phyloP scores from a whole-genome alignment of 2,888 invertebrate species.

The Drosophila rellima region DNA sequence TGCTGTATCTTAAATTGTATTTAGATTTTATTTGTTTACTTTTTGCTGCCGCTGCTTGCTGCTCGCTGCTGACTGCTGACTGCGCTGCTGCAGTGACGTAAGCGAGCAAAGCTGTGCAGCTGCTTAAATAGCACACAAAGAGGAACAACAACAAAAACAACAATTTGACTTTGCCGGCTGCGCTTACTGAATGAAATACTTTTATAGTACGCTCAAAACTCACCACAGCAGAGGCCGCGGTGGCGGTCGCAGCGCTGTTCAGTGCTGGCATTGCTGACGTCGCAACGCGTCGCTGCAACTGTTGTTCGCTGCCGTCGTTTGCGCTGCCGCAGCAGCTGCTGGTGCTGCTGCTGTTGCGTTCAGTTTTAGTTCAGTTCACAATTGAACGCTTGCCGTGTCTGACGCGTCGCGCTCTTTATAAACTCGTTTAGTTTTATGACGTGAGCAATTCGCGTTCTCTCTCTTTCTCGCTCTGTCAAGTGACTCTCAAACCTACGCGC shows the following conservation, averaged over 20 bases:
- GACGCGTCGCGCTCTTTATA: conserved; percentile 60
- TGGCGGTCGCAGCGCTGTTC: conserved; percentile 19
- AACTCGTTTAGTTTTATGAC: conserved; percentile 8
- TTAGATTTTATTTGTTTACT: conserved; percentile 71
- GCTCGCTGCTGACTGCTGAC: conserved; percentile 23
- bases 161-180: conserved; percentile 61
- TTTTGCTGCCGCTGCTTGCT: conserved; percentile 36
- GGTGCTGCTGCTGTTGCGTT: conserved; percentile 14
- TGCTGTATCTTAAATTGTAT: conserved; percentile 18
- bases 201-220: conserved; percentile 55
- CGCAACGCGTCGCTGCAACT: conserved; percentile 47
- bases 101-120: conserved; percentile 61
- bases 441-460: conserved; percentile 24
- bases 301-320: conserved; percentile 16
- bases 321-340: background rate
- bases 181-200: conserved; percentile 72
- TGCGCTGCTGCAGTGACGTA: conserved; percentile 60
- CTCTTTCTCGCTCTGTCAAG: conserved; percentile 29
- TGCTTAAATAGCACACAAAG: conserved; percentile 57
- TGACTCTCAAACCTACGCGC: conserved; percentile 51
- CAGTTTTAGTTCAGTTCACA: conserved; percentile 70
- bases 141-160: conserved; percentile 29
- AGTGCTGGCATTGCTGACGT: conserved; percentile 43
- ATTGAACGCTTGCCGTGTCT: conserved; percentile 69
- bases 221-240: conserved; percentile 51